phyloP scores from a whole-genome alignment of 2,888 invertebrate species.

The Serripes groenlandicus region DNA sequence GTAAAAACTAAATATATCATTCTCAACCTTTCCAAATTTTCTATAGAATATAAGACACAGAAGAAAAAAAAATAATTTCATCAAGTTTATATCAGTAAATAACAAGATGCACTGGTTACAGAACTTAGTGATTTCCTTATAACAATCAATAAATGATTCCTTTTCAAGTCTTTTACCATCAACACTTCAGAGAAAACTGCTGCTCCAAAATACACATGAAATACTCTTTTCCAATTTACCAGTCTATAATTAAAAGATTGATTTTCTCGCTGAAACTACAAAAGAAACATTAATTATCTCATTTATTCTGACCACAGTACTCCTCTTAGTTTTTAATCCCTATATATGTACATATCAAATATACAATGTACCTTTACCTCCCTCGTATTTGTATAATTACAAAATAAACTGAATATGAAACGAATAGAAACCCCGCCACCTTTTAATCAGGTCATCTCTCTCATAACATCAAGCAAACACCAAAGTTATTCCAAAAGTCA shows the following conservation, averaged over 20 bases:
- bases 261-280: not conserved
- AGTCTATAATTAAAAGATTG: constrained; percentile 7
- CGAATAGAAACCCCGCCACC: not conserved
- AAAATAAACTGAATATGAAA: not conserved
- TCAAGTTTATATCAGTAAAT: too few relatives aligned
- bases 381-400: constrained; percentile 7
- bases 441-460: constrained; percentile 5
- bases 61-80: too few relatives aligned
- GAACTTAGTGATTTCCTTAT: not conserved
- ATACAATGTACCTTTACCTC: constrained; percentile 18
- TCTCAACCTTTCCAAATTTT: too few relatives aligned
- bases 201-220: not conserved
- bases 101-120: too few relatives aligned
- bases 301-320: not conserved
- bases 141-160: not conserved
- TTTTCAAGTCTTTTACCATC: constrained; percentile 13
- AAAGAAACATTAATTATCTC: not conserved
- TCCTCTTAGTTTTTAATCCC: constrained; percentile 11
- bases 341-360: constrained; percentile 19
- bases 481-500: constrained; percentile 17
- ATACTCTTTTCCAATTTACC: not conserved
- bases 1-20: too few relatives aligned
- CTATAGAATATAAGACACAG: too few relatives aligned
- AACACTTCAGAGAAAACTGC: constrained; percentile 14
- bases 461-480: constrained; percentile 5